These are phyloP conservation scores for Drosophila baimaii DNA, from an alignment of 1,140 invertebrate genomes.

Conservation along the genomic window DNA sequence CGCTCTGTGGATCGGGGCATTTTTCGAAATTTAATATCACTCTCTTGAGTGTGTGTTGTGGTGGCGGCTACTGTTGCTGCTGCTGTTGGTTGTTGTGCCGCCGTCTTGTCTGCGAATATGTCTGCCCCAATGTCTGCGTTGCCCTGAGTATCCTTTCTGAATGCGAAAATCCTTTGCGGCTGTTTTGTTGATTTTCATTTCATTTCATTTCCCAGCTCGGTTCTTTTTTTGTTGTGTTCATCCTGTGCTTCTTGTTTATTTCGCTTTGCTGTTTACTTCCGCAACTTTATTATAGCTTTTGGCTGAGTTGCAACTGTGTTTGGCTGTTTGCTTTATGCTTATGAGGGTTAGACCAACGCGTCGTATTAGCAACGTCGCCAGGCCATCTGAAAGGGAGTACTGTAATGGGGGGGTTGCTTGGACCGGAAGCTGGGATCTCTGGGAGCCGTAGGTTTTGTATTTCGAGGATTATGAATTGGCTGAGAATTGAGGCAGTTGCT, in stretches of 20 bases:
- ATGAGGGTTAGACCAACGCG: conserved; percentile 71
- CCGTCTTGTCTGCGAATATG: conserved; percentile 61
- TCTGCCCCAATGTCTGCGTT: conserved; percentile 61
- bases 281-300: conserved; percentile 82
- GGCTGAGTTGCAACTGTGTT: conserved; percentile 78
- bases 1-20: conserved; percentile 21
- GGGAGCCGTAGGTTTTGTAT: conserved; percentile 35
- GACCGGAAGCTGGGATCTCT: conserved; percentile 27
- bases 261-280: conserved; percentile 76
- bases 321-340: conserved; percentile 75
- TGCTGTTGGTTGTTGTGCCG: conserved; percentile 40
- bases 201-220: conserved; percentile 68
- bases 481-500: conserved; percentile 63
- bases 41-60: conserved; percentile 27
- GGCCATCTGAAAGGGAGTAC: conserved; percentile 2
- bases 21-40: conserved; percentile 73
- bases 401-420: not conserved
- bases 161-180: conserved; percentile 68
- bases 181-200: conserved; percentile 77
- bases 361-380: conserved; percentile 67
- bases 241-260: conserved; percentile 60
- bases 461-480: conserved; percentile 63
- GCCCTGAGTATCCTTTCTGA: conserved; percentile 57
- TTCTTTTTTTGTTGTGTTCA: conserved; percentile 22
- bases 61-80: conserved; percentile 22